phyloP scores from a whole-genome alignment of 2,113 vertebrate genomes.

The Mobula birostris region DNA sequence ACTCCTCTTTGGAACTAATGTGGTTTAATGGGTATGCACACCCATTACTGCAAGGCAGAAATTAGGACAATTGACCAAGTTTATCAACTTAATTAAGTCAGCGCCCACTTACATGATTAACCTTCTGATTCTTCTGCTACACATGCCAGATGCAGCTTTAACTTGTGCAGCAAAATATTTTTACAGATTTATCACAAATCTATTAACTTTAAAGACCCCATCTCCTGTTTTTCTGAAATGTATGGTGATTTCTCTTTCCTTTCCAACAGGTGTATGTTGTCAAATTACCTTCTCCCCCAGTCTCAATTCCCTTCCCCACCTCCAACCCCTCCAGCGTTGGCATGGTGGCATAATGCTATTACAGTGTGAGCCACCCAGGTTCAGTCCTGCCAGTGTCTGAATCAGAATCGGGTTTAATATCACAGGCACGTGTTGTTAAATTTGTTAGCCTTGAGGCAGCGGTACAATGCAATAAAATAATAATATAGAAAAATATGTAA shows the following conservation, averaged over 20 bases:
- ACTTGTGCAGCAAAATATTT: background rate
- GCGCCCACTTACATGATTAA: slow-evolving; percentile 34
- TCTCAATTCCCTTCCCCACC: background rate
- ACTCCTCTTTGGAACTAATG: slow-evolving; percentile 9
- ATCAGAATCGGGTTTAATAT: too few species aligned
- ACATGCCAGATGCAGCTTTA: background rate
- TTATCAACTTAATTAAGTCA: slow-evolving; percentile 38
- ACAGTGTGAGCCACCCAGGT: too few species aligned
- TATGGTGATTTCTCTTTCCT: background rate
- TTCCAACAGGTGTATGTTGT: background rate
- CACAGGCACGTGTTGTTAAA: too few species aligned
- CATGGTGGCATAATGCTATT: too few species aligned
- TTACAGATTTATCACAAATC: slow-evolving; percentile 13
- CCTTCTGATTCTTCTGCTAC: background rate
- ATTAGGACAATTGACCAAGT: slow-evolving; percentile 27
- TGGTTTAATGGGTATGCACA: background rate
- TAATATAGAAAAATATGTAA: too few species aligned
- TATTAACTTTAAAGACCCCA: background rate
- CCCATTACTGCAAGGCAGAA: slow-evolving; percentile 5
- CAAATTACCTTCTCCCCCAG: background rate
- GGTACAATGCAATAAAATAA: too few species aligned
- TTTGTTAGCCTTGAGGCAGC: too few species aligned
- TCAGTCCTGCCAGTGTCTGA: too few species aligned
- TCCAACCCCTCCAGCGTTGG: too few species aligned
- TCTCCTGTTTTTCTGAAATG: background rate